phyloP scores from a whole-genome alignment of 2,888 invertebrate species.

The Glyphotaelius pellucidus region DNA sequence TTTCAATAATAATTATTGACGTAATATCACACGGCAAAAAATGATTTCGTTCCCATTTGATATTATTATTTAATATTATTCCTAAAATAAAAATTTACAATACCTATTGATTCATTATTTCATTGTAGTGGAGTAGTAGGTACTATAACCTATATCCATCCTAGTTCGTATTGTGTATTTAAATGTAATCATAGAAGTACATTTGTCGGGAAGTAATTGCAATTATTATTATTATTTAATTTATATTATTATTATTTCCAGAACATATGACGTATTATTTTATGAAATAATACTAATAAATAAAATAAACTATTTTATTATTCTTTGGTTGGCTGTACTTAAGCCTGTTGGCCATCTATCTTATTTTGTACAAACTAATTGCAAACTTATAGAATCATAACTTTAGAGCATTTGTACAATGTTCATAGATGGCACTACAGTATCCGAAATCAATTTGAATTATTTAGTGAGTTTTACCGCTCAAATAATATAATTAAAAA shows the following conservation, averaged over 20 bases:
- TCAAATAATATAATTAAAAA: neutral
- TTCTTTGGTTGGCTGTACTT: neutral
- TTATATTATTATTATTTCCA: too few relatives aligned
- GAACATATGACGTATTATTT: too few relatives aligned
- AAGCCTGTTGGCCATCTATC: neutral
- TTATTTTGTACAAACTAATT: neutral
- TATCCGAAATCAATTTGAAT: neutral
- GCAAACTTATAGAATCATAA: neutral
- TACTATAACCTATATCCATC: too few relatives aligned
- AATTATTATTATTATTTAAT: too few relatives aligned
- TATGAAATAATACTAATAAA: neutral
- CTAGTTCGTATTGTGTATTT: too few relatives aligned
- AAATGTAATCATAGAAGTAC: too few relatives aligned
- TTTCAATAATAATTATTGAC: too few relatives aligned
- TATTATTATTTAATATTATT: neutral
- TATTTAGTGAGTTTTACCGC: neutral
- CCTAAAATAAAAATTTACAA: too few relatives aligned
- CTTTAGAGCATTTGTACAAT: neutral
- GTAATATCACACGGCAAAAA: neutral
- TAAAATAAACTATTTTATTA: neutral
- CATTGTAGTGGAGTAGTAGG: too few relatives aligned
- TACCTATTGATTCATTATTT: too few relatives aligned
- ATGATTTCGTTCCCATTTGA: neutral
- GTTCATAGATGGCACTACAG: slow-evolving; percentile 20
- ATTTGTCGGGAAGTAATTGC: too few relatives aligned